A percentile compares a stretch with the other conserved stretches of the same genome.
Conservation (phyloP, 2,113 vertebrate genomes). For the Phrynosoma platyrhinos region DNA sequence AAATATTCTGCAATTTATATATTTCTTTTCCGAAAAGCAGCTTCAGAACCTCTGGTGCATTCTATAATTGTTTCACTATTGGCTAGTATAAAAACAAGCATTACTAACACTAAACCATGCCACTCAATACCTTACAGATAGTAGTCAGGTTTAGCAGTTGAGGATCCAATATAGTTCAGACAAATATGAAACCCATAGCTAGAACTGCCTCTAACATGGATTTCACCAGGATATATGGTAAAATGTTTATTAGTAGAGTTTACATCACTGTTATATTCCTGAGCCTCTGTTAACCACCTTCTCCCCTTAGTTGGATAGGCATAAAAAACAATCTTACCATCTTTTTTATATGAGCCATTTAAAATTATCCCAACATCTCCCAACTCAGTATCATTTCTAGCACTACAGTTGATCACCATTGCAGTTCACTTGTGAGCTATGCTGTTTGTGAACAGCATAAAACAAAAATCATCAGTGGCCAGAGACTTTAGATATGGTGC, state of each 20-base stretch:
- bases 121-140: not conserved
- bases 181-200: not conserved
- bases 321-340: not conserved
- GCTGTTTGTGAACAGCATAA: not conserved
- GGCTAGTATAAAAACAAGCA: not conserved
- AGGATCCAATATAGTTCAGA: not conserved
- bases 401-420: not conserved
- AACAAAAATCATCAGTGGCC: not conserved
- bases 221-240: not conserved
- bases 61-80: not conserved
- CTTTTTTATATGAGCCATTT: not conserved
- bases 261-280: not conserved
- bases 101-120: not conserved
- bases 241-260: not conserved
- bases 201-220: not conserved
- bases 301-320: not conserved
- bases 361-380: not conserved
- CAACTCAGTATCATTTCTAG: not conserved
- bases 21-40: not conserved
- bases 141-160: not conserved
- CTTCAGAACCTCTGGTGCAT: slow-evolving; percentile 1
- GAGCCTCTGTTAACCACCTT: not conserved
- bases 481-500: not conserved
- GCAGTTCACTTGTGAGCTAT: not conserved
- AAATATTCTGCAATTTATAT: not conserved